Conservation (phyloP, 2,113 vertebrate species). For the Scalopus aquaticus region DNA sequence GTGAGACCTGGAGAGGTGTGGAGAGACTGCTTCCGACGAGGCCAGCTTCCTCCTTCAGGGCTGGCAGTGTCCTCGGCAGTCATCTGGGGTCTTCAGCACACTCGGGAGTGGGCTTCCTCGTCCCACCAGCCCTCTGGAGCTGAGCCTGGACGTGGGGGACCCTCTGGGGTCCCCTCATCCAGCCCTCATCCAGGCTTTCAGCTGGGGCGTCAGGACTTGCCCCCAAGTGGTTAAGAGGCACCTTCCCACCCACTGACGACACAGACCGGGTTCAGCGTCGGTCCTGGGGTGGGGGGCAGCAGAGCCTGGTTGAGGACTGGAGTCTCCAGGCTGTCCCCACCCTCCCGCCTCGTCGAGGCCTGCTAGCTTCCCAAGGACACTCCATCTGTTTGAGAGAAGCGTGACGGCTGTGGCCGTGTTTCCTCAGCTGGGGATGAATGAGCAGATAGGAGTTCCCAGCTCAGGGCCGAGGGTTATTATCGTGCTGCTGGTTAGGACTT, state of each 20-base stretch:
- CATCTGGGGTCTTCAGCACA: background rate
- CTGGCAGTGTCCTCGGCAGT: background rate
- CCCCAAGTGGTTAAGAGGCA: background rate
- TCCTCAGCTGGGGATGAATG: constrained; percentile 22
- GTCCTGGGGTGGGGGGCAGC: too few species aligned
- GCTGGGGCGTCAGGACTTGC: background rate
- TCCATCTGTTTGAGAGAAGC: background rate
- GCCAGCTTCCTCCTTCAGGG: background rate
- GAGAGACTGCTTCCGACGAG: background rate
- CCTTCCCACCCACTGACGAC: background rate
- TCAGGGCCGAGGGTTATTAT: background rate
- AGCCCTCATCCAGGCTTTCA: background rate
- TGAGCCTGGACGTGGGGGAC: too few species aligned
- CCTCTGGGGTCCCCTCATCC: too few species aligned
- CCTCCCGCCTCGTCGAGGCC: too few species aligned
- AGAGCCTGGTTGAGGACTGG: fast-evolving
- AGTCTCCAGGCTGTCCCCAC: too few species aligned
- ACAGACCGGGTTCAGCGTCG: background rate
- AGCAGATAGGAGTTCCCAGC: background rate
- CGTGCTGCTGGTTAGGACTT: background rate
- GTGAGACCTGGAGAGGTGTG: background rate
- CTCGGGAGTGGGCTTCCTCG: too few species aligned
- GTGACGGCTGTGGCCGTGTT: background rate
- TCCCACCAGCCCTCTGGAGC: fast-evolving
- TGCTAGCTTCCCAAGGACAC: background rate